Conservation (phyloP, 2,888 invertebrate genomes). For the Monoplex corrugatus region DNA sequence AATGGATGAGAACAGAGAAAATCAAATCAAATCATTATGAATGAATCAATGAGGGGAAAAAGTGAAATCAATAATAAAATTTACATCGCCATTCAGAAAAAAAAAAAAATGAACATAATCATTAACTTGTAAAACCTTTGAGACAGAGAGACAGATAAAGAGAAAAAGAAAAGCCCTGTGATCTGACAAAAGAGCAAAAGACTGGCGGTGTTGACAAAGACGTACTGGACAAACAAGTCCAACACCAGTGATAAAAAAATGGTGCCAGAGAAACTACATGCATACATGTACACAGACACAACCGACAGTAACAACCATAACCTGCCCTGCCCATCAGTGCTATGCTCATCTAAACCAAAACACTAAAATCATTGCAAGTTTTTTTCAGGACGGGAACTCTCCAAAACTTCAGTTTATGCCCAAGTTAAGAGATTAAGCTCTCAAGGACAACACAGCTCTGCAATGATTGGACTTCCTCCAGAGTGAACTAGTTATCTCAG, state of each 20-base stretch:
- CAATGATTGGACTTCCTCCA: too few relatives aligned
- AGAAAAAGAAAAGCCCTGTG: too few relatives aligned
- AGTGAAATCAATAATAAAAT: conserved; percentile 45
- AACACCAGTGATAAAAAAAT: neutral
- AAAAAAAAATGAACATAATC: conserved; percentile 4
- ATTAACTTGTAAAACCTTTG: too few relatives aligned
- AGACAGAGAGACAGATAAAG: too few relatives aligned
- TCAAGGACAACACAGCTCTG: too few relatives aligned
- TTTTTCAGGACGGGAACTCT: too few relatives aligned
- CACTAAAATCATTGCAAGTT: neutral
- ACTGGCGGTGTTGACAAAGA: neutral
- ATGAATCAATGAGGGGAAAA: neutral
- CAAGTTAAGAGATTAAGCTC: too few relatives aligned
- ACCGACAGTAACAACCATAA: too few relatives aligned
- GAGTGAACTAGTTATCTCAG: too few relatives aligned
- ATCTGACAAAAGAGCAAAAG: neutral
- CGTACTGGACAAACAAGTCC: neutral
- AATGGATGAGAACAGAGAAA: conserved; percentile 39
- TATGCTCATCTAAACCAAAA: neutral
- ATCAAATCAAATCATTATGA: conserved; percentile 28
- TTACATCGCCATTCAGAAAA: conserved; percentile 43
- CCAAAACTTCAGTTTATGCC: too few relatives aligned
- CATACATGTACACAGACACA: conserved; percentile 32
- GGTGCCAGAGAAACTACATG: conserved; percentile 26
- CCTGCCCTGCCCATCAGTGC: too few relatives aligned